A percentile compares a stretch with the other conserved stretches of the same genome.
Evolutionary conservation across 2,797 vertebrate species (phyloP).

Genomic region (Micrastur ruficollis): DNA sequence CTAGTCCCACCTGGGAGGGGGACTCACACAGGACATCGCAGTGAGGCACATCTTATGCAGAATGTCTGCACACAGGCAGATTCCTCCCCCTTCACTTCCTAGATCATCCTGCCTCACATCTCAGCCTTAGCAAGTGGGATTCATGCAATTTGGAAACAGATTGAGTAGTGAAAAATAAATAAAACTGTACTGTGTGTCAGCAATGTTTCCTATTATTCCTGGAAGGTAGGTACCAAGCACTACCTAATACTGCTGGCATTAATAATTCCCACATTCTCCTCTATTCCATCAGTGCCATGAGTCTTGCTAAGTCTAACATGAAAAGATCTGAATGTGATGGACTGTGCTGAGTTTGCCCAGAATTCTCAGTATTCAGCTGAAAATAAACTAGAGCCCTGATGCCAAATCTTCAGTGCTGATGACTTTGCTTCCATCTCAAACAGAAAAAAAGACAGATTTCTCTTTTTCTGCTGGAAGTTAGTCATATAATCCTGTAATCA

Average conservation of each 20-base stretch:
- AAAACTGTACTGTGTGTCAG: slow-evolving; percentile 2
- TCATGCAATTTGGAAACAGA: slow-evolving; percentile 25
- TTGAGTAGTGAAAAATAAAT: slow-evolving; percentile 34
- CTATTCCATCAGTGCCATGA: background rate
- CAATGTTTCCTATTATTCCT: slow-evolving; percentile 3
- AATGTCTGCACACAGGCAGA: background rate
- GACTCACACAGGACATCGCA: background rate
- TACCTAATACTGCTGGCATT: slow-evolving; percentile 17
- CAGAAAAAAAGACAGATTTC: slow-evolving; percentile 12
- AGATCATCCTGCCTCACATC: background rate
- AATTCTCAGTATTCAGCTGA: slow-evolving; percentile 53
- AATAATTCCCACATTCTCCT: slow-evolving; percentile 19
- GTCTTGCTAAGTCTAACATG: slow-evolving; percentile 22
- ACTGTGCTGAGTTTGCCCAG: slow-evolving; percentile 27
- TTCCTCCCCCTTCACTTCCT: background rate
- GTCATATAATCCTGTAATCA: slow-evolving; percentile 50
- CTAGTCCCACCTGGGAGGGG: background rate
- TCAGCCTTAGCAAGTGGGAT: background rate
- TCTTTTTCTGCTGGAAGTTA: slow-evolving; percentile 43
- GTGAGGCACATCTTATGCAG: background rate
- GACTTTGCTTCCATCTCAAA: slow-evolving; percentile 39
- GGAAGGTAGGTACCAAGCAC: background rate
- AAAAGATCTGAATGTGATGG: slow-evolving; percentile 32
- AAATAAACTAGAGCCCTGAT: slow-evolving; percentile 38
- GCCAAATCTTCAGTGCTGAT: slow-evolving; percentile 27